phyloP scores from a whole-genome alignment of 2,888 invertebrate genomes.

The Brachynemurus nebulosus region DNA sequence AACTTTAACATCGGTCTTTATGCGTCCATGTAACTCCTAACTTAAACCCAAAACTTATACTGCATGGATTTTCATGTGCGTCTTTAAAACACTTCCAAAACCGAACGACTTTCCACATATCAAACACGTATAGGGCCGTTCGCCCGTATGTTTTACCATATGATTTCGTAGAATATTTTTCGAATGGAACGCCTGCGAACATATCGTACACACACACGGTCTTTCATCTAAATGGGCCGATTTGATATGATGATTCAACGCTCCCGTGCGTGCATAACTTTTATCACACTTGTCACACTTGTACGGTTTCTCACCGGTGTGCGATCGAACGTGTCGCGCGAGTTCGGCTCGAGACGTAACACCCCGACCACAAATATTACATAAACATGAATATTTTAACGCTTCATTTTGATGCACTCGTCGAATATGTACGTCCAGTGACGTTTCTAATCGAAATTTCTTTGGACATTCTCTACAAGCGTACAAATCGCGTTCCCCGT shows the following conservation, averaged over 20 bases:
- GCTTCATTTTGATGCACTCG: not conserved
- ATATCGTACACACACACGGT: not conserved
- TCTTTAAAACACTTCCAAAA: not conserved
- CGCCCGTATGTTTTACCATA: slow-evolving; percentile 1
- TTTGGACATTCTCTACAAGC: slow-evolving; percentile 2
- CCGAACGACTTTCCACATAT: not conserved
- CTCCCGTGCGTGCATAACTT: not conserved
- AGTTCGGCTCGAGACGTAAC: not conserved
- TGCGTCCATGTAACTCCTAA: too few species aligned
- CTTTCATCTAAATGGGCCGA: not conserved
- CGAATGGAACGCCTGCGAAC: not conserved
- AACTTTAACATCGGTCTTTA: too few species aligned
- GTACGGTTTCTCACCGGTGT: not conserved
- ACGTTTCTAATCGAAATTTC: not conserved
- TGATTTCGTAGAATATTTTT: not conserved
- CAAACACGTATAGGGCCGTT: not conserved
- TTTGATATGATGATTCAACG: not conserved
- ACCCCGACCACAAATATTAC: not conserved
- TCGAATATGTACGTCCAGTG: not conserved
- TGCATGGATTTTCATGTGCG: not conserved
- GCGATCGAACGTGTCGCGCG: not conserved
- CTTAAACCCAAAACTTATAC: too few species aligned
- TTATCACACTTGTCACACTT: slow-evolving; percentile 1
- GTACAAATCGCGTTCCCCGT: not conserved
- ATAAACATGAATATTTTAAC: not conserved